phyloP scores from a whole-genome alignment of 2,797 vertebrate species.

The Danio choprae region DNA sequence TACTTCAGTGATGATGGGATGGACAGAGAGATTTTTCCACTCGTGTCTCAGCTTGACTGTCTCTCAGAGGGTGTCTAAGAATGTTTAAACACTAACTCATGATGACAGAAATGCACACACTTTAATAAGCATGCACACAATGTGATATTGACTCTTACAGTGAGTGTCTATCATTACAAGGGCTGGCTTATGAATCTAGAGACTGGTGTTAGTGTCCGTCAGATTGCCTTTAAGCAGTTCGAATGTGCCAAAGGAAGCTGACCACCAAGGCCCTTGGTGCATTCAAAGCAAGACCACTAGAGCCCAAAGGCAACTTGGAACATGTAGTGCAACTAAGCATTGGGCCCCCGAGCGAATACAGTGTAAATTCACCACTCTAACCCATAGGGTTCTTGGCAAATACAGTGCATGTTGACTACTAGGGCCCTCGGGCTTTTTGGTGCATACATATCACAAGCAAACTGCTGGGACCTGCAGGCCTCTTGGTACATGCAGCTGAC shows the following conservation, averaged over 20 bases:
- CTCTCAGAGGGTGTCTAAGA: slow-evolving; percentile 47
- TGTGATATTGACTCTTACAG: background rate
- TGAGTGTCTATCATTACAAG: background rate
- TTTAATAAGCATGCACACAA: slow-evolving; percentile 6
- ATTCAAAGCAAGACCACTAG: background rate
- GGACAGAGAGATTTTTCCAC: slow-evolving; percentile 59
- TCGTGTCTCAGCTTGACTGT: slow-evolving; percentile 67
- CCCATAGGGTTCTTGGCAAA: background rate
- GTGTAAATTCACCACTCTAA: background rate
- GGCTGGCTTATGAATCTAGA: background rate
- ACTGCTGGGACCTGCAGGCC: background rate
- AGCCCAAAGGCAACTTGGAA: background rate
- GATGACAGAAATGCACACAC: slow-evolving; percentile 49
- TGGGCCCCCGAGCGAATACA: background rate
- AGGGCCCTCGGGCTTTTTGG: background rate
- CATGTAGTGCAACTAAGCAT: background rate
- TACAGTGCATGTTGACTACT: slow-evolving; percentile 10
- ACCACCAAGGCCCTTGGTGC: background rate
- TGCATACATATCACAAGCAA: slow-evolving; percentile 7
- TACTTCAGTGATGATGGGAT: slow-evolving; percentile 54
- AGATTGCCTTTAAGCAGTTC: background rate
- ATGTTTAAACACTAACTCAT: slow-evolving; percentile 68
- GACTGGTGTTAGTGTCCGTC: background rate
- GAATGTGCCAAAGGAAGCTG: background rate
- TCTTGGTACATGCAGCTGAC: background rate